Percentiles rank a stretch among this genome's conserved stretches.
Evolutionary conservation across 2,888 invertebrate genomes (phyloP).

Genomic region (Macrostomum cliftonense): DNA sequence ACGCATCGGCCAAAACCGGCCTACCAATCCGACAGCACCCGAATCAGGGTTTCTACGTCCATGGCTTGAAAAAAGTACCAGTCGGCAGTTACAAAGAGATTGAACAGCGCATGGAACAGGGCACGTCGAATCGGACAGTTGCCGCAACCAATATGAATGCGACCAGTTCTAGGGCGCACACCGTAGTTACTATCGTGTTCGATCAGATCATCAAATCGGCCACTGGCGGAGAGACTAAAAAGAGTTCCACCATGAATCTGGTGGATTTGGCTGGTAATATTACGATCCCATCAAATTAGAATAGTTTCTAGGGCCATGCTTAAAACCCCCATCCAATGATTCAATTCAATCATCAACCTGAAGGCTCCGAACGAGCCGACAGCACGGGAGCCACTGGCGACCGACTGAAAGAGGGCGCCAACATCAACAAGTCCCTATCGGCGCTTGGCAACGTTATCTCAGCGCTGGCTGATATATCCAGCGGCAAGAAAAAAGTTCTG

Average conservation of each 20-base stretch:
- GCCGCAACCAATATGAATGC: conserved; percentile 39
- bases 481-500: conserved; percentile 34
- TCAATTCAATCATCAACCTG: too few relatives aligned
- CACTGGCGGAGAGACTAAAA: conserved; percentile 30
- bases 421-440: conserved; percentile 37
- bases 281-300: too few relatives aligned
- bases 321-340: too few relatives aligned
- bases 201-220: conserved; percentile 33
- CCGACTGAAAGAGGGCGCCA: conserved; percentile 37
- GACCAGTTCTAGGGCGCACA: conserved; percentile 37
- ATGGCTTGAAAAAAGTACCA: conserved; percentile 33
- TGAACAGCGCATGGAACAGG: conserved; percentile 36
- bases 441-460: conserved; percentile 38
- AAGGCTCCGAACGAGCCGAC: conserved; percentile 37
- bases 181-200: conserved; percentile 37
- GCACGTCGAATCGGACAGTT: conserved; percentile 36
- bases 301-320: too few relatives aligned
- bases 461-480: conserved; percentile 34
- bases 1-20: conserved; percentile 24
- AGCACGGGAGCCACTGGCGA: conserved; percentile 38
- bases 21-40: conserved; percentile 28
- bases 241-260: conserved; percentile 35
- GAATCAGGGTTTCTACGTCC: conserved; percentile 30
- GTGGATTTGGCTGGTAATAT: conserved; percentile 31
- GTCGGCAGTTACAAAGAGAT: conserved; percentile 37